phyloP scores from a whole-genome alignment of 2,888 invertebrate genomes.

The Dione vanillae region DNA sequence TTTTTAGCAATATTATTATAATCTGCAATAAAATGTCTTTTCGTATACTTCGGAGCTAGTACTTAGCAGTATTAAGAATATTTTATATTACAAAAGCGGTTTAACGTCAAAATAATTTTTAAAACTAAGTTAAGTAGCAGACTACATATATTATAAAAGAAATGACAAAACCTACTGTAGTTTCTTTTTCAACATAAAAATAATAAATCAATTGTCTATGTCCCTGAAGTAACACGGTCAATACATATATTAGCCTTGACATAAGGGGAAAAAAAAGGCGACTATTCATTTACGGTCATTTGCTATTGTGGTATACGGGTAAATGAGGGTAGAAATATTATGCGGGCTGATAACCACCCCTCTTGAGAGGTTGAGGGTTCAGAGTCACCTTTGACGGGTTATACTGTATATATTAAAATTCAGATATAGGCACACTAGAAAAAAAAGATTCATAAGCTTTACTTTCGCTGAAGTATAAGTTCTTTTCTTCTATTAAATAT shows the following conservation, averaged over 20 bases:
- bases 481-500: not conserved
- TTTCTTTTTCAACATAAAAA: not conserved
- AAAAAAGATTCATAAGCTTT: not conserved
- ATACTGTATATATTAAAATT: not conserved
- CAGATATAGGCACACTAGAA: not conserved
- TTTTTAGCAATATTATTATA: not conserved
- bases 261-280: slow-evolving; percentile 14
- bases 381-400: slow-evolving; percentile 31
- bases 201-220: slow-evolving; percentile 6
- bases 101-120: not conserved
- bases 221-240: slow-evolving; percentile 1
- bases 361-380: slow-evolving; percentile 39
- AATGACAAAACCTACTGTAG: not conserved
- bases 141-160: not conserved
- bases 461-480: too few species aligned
- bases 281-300: slow-evolving; percentile 32
- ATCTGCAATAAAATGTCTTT: not conserved
- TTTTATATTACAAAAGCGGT: not conserved
- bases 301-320: slow-evolving; percentile 22
- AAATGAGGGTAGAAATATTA: slow-evolving; percentile 40
- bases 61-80: not conserved
- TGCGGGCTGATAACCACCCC: slow-evolving; percentile 37
- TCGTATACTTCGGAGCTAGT: not conserved
- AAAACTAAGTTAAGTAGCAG: not conserved
- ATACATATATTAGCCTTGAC: slow-evolving; percentile 2